Percentiles rank a stretch among this genome's conserved stretches.
Conservation (phyloP, 1,140 invertebrate species). For the Macrocentrus cingulum region DNA sequence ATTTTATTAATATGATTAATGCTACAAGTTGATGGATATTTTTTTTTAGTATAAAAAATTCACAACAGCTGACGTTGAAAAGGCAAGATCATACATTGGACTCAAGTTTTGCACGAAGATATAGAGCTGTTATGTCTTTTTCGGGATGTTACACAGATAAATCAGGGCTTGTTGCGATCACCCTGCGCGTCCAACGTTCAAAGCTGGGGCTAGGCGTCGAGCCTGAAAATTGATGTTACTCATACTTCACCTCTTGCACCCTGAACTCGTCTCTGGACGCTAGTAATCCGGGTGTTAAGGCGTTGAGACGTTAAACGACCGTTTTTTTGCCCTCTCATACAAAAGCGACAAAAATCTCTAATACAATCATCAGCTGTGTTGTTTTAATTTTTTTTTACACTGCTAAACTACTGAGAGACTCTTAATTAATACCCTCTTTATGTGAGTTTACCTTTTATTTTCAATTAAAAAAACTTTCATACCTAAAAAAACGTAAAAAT, state of each 20-base stretch:
- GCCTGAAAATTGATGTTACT: slow-evolving; percentile 43
- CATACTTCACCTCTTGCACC: slow-evolving; percentile 37
- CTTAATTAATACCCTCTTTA: no score
- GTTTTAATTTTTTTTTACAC: no score
- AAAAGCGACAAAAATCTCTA: neutral
- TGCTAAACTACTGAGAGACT: no score
- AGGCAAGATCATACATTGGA: neutral
- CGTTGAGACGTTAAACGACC: slow-evolving; percentile 32
- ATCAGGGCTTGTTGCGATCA: slow-evolving; percentile 24
- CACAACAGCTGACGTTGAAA: neutral
- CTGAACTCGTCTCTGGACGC: slow-evolving; percentile 26
- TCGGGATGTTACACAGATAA: slow-evolving; percentile 16
- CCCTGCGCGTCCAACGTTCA: slow-evolving; percentile 12
- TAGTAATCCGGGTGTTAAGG: slow-evolving; percentile 46
- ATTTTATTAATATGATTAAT: no score
- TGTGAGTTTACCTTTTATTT: no score
- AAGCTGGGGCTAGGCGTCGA: slow-evolving; percentile 19
- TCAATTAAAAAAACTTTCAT: no score
- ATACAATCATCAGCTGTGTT: neutral
- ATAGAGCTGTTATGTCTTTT: slow-evolving; percentile 17
- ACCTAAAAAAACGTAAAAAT: no score
- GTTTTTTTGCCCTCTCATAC: slow-evolving; percentile 2
- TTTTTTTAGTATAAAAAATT: neutral
- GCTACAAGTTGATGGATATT: no score
- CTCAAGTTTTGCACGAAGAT: neutral